Evolutionary conservation across 1,140 invertebrate genomes (phyloP), one percentile per base, ranked within the genome.

Genomic region (Magallana angulata): DNA sequence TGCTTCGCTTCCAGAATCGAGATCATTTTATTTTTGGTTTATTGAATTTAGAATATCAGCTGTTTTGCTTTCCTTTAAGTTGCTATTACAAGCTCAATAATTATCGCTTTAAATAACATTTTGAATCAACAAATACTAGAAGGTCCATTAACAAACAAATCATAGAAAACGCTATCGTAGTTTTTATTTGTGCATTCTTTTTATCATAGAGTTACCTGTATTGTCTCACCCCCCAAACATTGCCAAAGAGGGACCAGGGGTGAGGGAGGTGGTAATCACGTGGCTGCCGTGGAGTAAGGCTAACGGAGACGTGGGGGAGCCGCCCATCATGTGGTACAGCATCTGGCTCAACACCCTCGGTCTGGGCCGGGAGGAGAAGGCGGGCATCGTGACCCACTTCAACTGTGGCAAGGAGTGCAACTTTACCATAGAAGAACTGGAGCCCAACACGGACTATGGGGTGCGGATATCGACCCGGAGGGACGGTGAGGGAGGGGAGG

Each of bases 401-500:
- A 90, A 91, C 36, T 94, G 93, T 86, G 90, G 86, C 30, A 56
- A 71, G 7, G 82, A 68, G 57, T 94, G 93, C 90, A 87, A 88
- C 58, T 92, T 89, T 76, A 90, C 90, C 5, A 36, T 93, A 14
- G 90, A 82, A 0, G 90, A 92, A 71, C 89, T 94, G 4, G 58
- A 86, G 56, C 92, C 93, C n/a, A 91, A 92, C 85, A 92, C 92
- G 11, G 89, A 90, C 36, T 93, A 93, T 87, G 90, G 90, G 36
- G 89, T 94, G 24, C 91, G 91, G 82, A 89, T 94, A n/a, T 87
- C 91, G 0, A 90, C 89, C 2, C 68, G 91, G 16, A 83, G 92
- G 62, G 90, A 92, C 9, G 93, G 92, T 1, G 90, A 92, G n/a
- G 91, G 92, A 11, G 91, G 92, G 4, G 92, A 92, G 11, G 93